These are phyloP conservation scores for Carpatolechia fugitivella DNA, from an alignment of 2,888 invertebrate genomes.

Conservation along the genomic window DNA sequence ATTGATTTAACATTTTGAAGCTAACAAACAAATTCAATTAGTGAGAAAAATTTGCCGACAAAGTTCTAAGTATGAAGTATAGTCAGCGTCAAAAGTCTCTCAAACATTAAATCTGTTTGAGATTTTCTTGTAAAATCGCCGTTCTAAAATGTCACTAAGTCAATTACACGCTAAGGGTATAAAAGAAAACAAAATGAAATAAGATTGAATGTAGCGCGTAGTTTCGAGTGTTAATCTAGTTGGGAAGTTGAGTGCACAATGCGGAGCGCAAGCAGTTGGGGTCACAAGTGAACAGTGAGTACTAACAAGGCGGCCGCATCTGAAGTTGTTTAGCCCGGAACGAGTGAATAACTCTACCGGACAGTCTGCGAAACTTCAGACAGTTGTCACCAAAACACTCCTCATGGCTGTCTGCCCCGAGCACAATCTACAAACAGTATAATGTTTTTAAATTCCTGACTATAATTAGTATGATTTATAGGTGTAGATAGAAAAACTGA, in stretches of 20 bases:
- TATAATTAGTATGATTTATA: background rate
- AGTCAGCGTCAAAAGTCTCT: background rate
- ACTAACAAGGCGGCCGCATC: conserved; percentile 71
- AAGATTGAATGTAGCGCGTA: conserved; percentile 48
- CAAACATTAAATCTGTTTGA: no score
- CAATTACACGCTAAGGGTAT: background rate
- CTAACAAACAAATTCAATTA: conserved; percentile 68
- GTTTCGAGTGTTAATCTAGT: conserved; percentile 42
- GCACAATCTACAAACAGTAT: conserved; percentile 1
- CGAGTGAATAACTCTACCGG: conserved; percentile 56
- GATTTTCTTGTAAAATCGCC: no score
- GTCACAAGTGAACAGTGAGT: conserved; percentile 36
- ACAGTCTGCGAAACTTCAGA: conserved; percentile 33
- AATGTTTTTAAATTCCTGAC: background rate
- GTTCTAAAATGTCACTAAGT: conserved; percentile 25
- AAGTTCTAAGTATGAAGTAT: background rate
- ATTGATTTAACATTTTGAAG: conserved; percentile 42
- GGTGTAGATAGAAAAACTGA: no score
- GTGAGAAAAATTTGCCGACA: conserved; percentile 55
- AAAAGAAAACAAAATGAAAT: background rate
- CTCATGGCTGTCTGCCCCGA: conserved; percentile 18
- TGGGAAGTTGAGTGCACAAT: background rate
- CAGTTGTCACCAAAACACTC: conserved; percentile 3
- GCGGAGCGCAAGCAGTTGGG: conserved; percentile 16
- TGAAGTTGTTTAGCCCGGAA: conserved; percentile 63